Conservation (phyloP, 2,888 invertebrate genomes). For the Eudemis profundana region DNA sequence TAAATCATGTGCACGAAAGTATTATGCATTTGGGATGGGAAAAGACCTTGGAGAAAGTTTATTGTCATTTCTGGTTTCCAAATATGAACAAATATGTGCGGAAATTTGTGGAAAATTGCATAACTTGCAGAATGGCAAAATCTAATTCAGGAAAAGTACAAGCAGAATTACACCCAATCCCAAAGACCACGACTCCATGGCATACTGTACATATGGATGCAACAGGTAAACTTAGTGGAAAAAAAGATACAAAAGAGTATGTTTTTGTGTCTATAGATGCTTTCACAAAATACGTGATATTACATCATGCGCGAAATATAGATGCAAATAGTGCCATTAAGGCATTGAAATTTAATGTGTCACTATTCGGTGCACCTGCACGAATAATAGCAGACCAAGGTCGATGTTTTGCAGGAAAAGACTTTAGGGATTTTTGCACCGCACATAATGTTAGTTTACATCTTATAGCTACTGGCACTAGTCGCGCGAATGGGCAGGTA, state of each 20-base stretch:
- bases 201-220: not conserved
- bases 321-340: slow-evolving; percentile 5
- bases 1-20: too few species aligned
- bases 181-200: not conserved
- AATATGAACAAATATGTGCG: not conserved
- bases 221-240: not conserved
- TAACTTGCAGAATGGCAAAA: not conserved
- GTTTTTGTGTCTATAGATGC: not conserved
- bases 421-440: not conserved
- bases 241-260: not conserved
- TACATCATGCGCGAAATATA: not conserved
- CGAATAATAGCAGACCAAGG: too few species aligned
- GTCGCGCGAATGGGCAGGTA: not conserved
- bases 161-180: not conserved
- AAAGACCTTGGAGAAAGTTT: not conserved
- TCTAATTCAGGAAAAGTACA: not conserved
- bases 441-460: not conserved
- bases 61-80: not conserved
- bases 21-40: too few species aligned
- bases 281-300: not conserved
- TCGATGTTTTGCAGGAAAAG: too few species aligned
- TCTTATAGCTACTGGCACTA: not conserved
- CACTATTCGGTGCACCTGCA: not conserved
- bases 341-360: not conserved
- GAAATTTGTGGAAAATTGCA: too few species aligned